These are phyloP conservation scores for Synergus gifuensis DNA, from an alignment of 2,888 invertebrate genomes.

Conservation along the genomic window DNA sequence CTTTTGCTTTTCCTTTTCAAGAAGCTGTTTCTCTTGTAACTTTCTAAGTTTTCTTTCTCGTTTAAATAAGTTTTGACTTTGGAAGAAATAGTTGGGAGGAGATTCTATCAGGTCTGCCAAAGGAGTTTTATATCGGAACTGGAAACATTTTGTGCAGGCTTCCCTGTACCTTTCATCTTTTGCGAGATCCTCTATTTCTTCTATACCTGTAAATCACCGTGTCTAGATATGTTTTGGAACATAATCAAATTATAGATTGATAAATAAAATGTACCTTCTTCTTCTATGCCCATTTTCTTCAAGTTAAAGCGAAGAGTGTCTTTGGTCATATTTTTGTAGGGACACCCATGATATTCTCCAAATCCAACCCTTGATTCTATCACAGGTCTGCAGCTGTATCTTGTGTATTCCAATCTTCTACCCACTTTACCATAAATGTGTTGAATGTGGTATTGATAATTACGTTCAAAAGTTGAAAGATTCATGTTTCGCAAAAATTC, in stretches of 20 bases:
- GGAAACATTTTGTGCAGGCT: constrained; percentile 16
- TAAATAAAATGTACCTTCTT: neutral
- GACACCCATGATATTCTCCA: constrained; percentile 96
- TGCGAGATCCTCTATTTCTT: constrained; percentile 17
- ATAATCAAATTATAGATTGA: neutral
- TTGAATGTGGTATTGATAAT: constrained; percentile 93
- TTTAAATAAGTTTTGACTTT: neutral
- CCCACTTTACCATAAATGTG: constrained; percentile 98
- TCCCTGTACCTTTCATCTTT: neutral
- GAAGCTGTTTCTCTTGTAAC: neutral
- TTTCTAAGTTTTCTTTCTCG: neutral
- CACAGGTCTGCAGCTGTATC: constrained; percentile 94
- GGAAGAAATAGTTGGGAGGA: neutral
- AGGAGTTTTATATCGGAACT: neutral
- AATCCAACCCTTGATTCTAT: constrained; percentile 87
- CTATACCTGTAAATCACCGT: constrained; percentile 9
- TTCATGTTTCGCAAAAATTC: constrained; percentile 94
- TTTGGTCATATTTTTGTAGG: constrained; percentile 86
- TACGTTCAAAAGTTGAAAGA: constrained; percentile 92
- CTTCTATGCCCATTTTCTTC: neutral
- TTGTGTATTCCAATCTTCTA: constrained; percentile 91
- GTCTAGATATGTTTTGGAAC: neutral
- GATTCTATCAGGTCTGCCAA: neutral
- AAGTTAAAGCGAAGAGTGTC: neutral
- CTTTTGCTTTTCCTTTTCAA: neutral